These are phyloP conservation scores for Eretmochelys imbricata DNA, from an alignment of 2,113 vertebrate species.

Conservation along the genomic window DNA sequence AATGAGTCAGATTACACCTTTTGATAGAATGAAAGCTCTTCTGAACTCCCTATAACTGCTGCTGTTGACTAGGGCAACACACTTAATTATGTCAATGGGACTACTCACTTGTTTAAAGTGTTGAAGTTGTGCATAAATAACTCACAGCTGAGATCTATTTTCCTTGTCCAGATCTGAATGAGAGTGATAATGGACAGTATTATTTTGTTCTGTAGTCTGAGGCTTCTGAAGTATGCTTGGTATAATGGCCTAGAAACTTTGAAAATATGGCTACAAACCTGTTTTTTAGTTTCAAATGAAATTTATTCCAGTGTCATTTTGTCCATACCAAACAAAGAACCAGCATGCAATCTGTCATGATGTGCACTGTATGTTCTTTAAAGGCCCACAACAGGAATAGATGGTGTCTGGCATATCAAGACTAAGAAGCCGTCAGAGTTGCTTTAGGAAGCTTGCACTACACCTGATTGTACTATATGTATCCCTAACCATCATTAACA, in stretches of 20 bases:
- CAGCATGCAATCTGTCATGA: conserved; percentile 25
- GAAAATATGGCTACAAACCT: conserved; percentile 25
- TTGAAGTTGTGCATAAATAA: neutral
- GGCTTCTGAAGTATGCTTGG: neutral
- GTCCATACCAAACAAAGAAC: conserved; percentile 26
- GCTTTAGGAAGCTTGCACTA: conserved; percentile 7
- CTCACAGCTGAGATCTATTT: neutral
- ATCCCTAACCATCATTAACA: neutral
- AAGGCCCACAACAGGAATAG: neutral
- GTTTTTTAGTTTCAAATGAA: conserved; percentile 37
- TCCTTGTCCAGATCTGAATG: neutral
- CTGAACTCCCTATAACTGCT: neutral
- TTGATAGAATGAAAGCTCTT: neutral
- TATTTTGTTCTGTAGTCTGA: neutral
- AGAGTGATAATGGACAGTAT: neutral
- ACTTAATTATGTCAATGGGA: neutral
- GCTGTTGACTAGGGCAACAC: neutral
- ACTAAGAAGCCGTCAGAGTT: conserved; percentile 44
- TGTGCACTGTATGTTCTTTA: conserved; percentile 45
- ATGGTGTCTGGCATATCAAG: conserved; percentile 44
- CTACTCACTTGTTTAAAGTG: neutral
- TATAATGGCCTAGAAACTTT: conserved; percentile 15
- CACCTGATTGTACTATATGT: conserved; percentile 22
- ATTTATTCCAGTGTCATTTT: conserved; percentile 42
- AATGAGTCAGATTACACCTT: neutral